Base-by-base conservation (phyloP, 2,888 invertebrate genomes). In the Cheilosia scutellata region DNA sequence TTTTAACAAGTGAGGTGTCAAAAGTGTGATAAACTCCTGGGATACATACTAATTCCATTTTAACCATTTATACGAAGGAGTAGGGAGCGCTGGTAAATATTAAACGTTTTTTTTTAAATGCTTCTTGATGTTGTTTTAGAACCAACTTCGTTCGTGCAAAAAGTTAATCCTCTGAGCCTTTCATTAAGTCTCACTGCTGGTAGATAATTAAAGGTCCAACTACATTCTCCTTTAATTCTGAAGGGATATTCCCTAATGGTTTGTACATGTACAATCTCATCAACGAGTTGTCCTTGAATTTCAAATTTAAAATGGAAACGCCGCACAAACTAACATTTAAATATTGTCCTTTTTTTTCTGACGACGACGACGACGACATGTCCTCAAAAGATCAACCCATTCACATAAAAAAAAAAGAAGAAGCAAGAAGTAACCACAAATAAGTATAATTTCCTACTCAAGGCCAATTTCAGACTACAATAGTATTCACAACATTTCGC, bases 391-490 rank as follows among this genome's bases (percentile, higher is more conserved):
- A 51, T 42, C 57, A 60, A 66, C 20, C 58, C n/a, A 37, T 37
- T 53, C 6, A 47, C 31, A 13, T n/a, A 16, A 20, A 70, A 62
- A 60, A 60, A 63, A 51, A 49, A 68, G 42, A 47, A 58, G 31
- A n/a, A n/a, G 9, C 9, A 51, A 58, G 27, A 37, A 44, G 37
- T 65, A 77, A 60, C 58, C 51, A 60, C 42, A 65, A 6, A 5
- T 13, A 51, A 4, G 60, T 42, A 60, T 31, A 83, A 77, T 68
- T 78, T 63, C 78, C 60, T 70, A 68, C 74, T 57, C 78, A 83
- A 83, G 83, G 83, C 83, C 83, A 83, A 83, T 83, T 83, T 6
- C 55, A 68, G 55, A 74, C 62, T 60, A 62, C 66, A 82, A 71
- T 51, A 55, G 71, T 40, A 31, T 49, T 63, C 65, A 49, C 55